A percentile compares a stretch with the other conserved stretches of the same genome.
Conservation (phyloP, 2,797 vertebrate species). For the Spheniscus humboldti region DNA sequence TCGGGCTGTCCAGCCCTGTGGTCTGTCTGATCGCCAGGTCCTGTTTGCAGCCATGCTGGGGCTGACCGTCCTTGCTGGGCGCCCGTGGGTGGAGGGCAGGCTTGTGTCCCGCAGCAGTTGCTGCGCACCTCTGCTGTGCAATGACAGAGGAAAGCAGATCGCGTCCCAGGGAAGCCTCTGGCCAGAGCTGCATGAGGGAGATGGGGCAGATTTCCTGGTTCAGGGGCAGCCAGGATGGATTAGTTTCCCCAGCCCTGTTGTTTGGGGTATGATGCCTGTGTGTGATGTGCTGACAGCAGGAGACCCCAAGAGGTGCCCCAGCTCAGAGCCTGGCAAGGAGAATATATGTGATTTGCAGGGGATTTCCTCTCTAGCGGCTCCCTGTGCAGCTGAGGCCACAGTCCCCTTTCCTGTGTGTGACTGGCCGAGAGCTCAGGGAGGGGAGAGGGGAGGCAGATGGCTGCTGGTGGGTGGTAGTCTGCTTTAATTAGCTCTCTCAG, state of each 20-base stretch:
- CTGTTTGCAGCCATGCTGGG: neutral
- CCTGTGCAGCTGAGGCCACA: neutral
- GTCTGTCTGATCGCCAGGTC: neutral
- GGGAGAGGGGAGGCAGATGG: slow-evolving; percentile 44
- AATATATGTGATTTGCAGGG: neutral
- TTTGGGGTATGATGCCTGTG: neutral
- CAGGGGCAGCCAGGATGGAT: neutral
- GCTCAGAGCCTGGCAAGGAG: neutral
- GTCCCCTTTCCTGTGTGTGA: neutral
- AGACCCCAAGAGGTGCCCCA: neutral
- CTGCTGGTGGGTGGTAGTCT: slow-evolving; percentile 25
- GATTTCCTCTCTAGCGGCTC: neutral
- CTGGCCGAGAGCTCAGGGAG: neutral
- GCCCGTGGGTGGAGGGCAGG: neutral
- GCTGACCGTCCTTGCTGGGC: neutral
- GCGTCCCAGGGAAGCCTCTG: neutral
- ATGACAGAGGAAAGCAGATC: neutral
- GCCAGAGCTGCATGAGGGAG: neutral
- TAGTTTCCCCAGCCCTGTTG: neutral
- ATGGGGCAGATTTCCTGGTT: neutral
- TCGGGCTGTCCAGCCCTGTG: accelerated
- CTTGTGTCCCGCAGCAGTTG: accelerated
- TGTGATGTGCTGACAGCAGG: neutral
- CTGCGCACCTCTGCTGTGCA: neutral
- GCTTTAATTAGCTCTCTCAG: slow-evolving; percentile 43